Percentiles rank a stretch among this genome's conserved stretches.
phyloP scores from a whole-genome alignment of 2,113 vertebrate species.

The Grammomys dolichurus region DNA sequence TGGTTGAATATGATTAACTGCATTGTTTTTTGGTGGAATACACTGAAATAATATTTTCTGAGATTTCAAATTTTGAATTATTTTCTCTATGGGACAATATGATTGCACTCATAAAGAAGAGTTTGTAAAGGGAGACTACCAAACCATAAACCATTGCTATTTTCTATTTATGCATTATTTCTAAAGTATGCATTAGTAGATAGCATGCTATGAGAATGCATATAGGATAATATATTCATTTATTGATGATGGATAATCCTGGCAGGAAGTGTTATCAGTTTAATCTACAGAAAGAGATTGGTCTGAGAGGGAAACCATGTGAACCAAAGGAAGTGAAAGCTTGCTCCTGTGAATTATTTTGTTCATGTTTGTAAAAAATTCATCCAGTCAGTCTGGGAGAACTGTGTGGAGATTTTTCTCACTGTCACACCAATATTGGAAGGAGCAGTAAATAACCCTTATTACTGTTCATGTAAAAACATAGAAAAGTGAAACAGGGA shows the following conservation, averaged over 20 bases:
- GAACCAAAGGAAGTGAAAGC: background rate
- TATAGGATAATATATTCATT: background rate
- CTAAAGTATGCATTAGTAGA: background rate
- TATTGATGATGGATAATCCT: background rate
- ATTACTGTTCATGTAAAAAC: accelerated
- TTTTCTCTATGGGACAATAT: background rate
- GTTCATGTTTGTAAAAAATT: background rate
- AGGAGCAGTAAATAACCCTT: accelerated
- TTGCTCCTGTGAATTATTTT: background rate
- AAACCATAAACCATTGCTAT: background rate
- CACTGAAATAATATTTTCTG: background rate
- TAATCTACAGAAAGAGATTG: background rate
- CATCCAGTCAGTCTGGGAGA: accelerated
- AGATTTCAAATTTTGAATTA: background rate
- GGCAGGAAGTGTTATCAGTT: background rate
- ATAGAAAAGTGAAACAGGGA: accelerated
- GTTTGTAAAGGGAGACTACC: background rate
- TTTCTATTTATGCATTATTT: background rate
- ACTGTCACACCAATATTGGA: background rate
- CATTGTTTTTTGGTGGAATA: background rate
- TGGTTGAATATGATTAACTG: accelerated
- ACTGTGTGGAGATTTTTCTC: background rate
- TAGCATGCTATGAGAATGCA: accelerated
- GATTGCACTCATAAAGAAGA: background rate
- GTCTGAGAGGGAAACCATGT: background rate